Evolutionary conservation across 2,888 invertebrate species (phyloP).

Genomic region (Acrobasis suavella): DNA sequence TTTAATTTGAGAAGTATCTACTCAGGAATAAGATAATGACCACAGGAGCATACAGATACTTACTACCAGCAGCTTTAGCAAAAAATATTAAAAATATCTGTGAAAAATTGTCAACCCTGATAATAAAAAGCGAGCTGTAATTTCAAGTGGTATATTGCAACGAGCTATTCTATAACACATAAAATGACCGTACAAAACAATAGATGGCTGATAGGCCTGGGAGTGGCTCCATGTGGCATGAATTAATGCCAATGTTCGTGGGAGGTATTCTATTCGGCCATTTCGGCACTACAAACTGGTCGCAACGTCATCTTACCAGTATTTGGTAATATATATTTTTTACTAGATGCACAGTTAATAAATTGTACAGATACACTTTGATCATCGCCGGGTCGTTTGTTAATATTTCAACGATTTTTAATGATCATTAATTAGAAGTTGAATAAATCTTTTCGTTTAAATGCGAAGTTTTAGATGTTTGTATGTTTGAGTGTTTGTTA

Average conservation of each 20-base stretch:
- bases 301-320: background rate
- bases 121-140: background rate
- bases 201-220: background rate
- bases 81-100: no score
- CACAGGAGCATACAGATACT: no score
- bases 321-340: constrained; percentile 10
- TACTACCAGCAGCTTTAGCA: no score
- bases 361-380: constrained; percentile 5
- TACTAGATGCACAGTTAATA: constrained; percentile 5
- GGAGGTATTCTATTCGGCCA: constrained; percentile 13
- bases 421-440: background rate
- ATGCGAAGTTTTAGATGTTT: background rate
- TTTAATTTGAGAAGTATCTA: no score
- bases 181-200: background rate
- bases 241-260: constrained; percentile 15
- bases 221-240: background rate
- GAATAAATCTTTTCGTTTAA: background rate
- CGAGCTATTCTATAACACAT: background rate
- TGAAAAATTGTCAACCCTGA: no score
- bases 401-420: background rate
- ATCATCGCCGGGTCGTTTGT: constrained; percentile 12
- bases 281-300: constrained; percentile 5
- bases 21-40: no score
- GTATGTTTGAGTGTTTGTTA: background rate
- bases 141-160: background rate